Base-by-base conservation (phyloP, 2,888 invertebrate species). In the Drosophila recens region DNA sequence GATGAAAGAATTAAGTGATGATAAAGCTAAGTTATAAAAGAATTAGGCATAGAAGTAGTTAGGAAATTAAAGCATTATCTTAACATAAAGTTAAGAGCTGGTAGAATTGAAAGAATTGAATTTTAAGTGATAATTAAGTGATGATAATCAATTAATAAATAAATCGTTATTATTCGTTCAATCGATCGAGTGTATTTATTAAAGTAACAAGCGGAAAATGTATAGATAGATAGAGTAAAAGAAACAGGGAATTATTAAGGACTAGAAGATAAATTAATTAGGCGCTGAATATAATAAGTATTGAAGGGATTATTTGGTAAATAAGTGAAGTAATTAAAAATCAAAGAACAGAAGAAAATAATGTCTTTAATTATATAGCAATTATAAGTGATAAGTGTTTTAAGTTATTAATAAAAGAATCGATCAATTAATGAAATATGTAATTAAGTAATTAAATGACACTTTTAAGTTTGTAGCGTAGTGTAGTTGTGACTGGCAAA, bases 401-500 rank as follows among this genome's bases (percentile, higher is more conserved):
- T 30, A 8, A 30, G 30, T 30, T 8, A 30, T 1, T 30, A 27
- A 27, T 27, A 6, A 27, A 27, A 27, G 27, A 27, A 27, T 27
- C 27, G 4, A 0, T 27, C 27, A 27, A 27, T 27, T 27, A 27
- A 11, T 34, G 34, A 11, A 13, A 23, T 5, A 9, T n/a, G 2
- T 40, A 27, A 38, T 23, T n/a, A n/a, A 10, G 5, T 6, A 8
- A 20, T 13, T 1, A 20, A 38, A 27, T 23, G 4, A 40, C 15
- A 13, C 4, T 6, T 15, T 10, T 36, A 15, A 46, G 13, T 17
- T 33, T 38, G 38, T 30, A 27, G 38, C 3, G 9, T 10, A 63
- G 56, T 56, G 36, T 67, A 36, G 1, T 4, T 5, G n/a, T 38
- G 52, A 54, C 36, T 58, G 15, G 36, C 36, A 5, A 30, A 52